Evolutionary conservation across 2,113 vertebrate species (phyloP).

Genomic region (Percopsis transmontana): DNA sequence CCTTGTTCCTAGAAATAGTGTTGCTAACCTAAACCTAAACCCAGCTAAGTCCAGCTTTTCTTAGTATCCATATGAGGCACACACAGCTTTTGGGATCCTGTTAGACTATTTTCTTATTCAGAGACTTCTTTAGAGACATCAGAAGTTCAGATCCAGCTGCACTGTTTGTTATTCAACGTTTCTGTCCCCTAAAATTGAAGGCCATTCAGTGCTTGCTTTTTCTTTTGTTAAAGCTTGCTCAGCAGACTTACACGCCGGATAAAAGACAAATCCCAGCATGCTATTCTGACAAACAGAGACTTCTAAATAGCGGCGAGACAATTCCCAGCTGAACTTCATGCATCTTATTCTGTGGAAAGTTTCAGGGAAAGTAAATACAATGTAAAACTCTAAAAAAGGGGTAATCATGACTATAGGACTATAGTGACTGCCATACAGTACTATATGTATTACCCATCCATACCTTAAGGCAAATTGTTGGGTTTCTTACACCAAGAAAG

Average conservation of each 20-base stretch:
- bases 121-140: conserved; percentile 26
- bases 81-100: no score
- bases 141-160: conserved; percentile 58
- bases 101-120: background rate
- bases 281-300: conserved; percentile 46
- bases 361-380: conserved; percentile 6
- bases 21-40: background rate
- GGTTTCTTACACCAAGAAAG: no score
- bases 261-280: conserved; percentile 57
- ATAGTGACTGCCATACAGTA: no score
- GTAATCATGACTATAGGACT: no score
- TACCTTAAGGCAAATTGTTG: no score
- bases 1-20: background rate
- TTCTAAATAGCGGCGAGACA: conserved; percentile 27
- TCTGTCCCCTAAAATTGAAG: conserved; percentile 51
- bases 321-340: conserved; percentile 40
- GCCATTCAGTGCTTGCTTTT: conserved; percentile 54
- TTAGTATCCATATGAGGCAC: no score
- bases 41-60: no score
- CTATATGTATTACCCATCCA: no score
- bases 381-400: background rate
- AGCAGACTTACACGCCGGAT: conserved; percentile 61
- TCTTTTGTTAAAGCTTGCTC: conserved; percentile 51
- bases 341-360: conserved; percentile 17
- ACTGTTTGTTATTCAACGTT: conserved; percentile 64